Evolutionary conservation across 2,113 vertebrate species (phyloP), one percentile per base, ranked within the genome.

Genomic region (Nycticryphes semicollaris): DNA sequence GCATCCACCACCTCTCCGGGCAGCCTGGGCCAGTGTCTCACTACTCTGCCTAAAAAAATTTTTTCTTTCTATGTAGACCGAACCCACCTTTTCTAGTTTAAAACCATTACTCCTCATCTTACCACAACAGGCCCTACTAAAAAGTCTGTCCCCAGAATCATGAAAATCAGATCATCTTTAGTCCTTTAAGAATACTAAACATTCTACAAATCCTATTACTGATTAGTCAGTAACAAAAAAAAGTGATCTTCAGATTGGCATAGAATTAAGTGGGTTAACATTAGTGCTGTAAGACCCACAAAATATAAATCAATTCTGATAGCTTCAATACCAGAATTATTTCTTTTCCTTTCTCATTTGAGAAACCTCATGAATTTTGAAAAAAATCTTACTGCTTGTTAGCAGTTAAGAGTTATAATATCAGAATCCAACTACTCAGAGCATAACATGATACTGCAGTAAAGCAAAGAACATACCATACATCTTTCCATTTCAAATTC

Each of bases 151-250:
- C 22, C 12, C 19, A 41, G 53, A 90, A 50, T 14, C 28, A 45
- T 3, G 20, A 3, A 43, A 69, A 16, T 47, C 0, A 0, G 27
- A 50, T 9, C 3, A 75, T 19, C 30, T 59, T 68, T 48, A 75
- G 9, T 47, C 7, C 25, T 87, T 68, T 24, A 79, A 59, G 81
- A 84, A 45, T 45, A 79, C 6, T 47, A 54, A 70, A 57, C n/a
- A 77, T 14, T 66, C 72, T 47, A 47, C 47, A 41, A 54, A 10
- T 60, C 50, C 19, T 33, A 51, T 41, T 94, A 25, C 18, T 35
- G 8, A 89, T 73, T 53, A 60, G 6, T n/a, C 28, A 39, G 33
- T 35, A 68, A 47, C 2, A 13, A 59, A 47, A 28, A 21, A 54
- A 30, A 84, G 23, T 35, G 27, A 22, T 19, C 64, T 84, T 68